Conservation (phyloP, 2,113 vertebrate species). For the Aptenodytes forsteri region DNA sequence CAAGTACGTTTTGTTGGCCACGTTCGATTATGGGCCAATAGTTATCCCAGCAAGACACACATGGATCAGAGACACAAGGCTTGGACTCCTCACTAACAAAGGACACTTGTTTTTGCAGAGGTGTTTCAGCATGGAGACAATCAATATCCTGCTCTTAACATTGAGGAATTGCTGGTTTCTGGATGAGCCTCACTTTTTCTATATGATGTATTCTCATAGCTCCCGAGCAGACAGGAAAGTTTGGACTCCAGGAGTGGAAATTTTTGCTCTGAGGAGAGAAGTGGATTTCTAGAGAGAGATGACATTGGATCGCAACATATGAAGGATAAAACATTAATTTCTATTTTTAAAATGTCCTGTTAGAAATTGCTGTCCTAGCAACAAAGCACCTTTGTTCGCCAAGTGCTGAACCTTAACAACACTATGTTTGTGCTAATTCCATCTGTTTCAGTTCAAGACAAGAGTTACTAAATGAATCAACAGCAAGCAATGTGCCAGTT, state of each 20-base stretch:
- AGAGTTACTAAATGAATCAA: slow-evolving; percentile 36
- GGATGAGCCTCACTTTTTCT: slow-evolving; percentile 18
- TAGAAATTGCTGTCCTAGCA: slow-evolving; percentile 41
- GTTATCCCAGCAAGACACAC: background rate
- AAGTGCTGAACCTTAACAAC: slow-evolving; percentile 13
- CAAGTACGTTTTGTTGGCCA: background rate
- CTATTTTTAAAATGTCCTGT: slow-evolving; percentile 14
- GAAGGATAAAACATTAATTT: background rate
- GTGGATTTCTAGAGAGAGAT: slow-evolving; percentile 6
- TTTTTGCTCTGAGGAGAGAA: slow-evolving; percentile 33
- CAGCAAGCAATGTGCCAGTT: background rate
- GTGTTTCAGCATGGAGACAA: background rate
- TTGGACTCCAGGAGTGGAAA: slow-evolving; percentile 44
- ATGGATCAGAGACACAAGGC: background rate
- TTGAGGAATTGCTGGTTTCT: background rate
- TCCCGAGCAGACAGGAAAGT: slow-evolving; percentile 11
- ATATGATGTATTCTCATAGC: background rate
- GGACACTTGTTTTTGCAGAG: background rate
- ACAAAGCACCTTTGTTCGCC: background rate
- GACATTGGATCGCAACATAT: background rate
- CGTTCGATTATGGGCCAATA: background rate
- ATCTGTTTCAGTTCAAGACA: slow-evolving; percentile 25
- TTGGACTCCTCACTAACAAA: background rate
- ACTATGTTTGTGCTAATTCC: slow-evolving; percentile 7
- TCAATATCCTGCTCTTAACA: background rate